A percentile compares a stretch with the other conserved stretches of the same genome.
Evolutionary conservation across 2,888 invertebrate species (phyloP).

Genomic region (Oligia strigilis): DNA sequence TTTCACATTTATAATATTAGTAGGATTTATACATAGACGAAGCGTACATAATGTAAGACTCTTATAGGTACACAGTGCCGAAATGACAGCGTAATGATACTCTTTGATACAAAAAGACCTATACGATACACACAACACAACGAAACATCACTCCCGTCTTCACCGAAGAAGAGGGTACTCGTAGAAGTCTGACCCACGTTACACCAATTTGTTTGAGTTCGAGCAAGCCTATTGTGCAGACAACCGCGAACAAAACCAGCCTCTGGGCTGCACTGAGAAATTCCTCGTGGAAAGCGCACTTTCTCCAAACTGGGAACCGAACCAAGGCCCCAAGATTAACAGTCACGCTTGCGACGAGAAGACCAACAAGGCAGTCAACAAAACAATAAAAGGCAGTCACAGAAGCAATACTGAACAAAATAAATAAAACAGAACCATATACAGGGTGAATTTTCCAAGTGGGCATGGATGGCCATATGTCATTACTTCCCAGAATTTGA

Average conservation of each 20-base stretch:
- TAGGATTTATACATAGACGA: not conserved
- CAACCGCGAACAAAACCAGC: too few species aligned
- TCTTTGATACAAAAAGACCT: not conserved
- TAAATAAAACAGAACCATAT: conserved; percentile 15
- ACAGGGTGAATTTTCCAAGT: too few species aligned
- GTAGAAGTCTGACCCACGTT: not conserved
- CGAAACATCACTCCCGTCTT: not conserved
- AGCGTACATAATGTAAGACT: too few species aligned
- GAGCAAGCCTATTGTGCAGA: not conserved
- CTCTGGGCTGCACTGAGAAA: too few species aligned
- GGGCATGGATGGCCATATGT: too few species aligned
- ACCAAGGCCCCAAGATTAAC: not conserved
- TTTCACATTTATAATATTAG: not conserved
- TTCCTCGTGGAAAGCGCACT: not conserved
- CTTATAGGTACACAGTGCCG: too few species aligned
- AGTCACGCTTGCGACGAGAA: not conserved
- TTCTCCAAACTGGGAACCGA: not conserved
- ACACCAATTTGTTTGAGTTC: not conserved
- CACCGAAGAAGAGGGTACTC: not conserved
- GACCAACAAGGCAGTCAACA: not conserved
- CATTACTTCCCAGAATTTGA: too few species aligned
- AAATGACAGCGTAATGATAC: not conserved
- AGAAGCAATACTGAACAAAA: not conserved
- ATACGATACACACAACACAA: not conserved
- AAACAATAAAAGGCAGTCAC: not conserved